Conservation (phyloP, 2,888 invertebrate species). For the Yponomeuta malinellus region DNA sequence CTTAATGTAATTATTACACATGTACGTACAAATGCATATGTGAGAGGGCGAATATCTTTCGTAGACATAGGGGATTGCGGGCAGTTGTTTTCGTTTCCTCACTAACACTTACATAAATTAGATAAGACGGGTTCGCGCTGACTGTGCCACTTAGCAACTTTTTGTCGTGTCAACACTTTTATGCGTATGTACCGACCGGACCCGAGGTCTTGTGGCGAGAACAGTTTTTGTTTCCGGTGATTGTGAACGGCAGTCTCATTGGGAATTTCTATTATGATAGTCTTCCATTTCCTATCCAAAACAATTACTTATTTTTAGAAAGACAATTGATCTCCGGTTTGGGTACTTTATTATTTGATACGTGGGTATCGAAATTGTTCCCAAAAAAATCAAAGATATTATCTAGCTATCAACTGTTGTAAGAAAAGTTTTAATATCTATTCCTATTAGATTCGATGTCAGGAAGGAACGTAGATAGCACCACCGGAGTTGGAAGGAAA, state of each 20-base stretch:
- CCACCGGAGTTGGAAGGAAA: constrained; percentile 68
- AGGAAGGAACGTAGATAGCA: constrained; percentile 72
- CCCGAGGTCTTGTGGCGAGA: neutral
- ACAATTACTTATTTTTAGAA: no score
- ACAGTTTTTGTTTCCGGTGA: neutral
- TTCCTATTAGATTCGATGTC: constrained; percentile 76
- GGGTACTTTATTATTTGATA: no score
- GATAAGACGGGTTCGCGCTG: constrained; percentile 51
- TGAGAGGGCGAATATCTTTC: neutral
- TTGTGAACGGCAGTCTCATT: no score
- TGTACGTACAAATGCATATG: neutral
- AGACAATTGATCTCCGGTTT: no score
- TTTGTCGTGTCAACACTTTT: constrained; percentile 56
- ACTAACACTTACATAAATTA: constrained; percentile 64
- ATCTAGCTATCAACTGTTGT: constrained; percentile 34
- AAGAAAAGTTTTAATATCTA: constrained; percentile 75
- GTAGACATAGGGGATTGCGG: neutral
- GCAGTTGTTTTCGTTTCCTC: constrained; percentile 45
- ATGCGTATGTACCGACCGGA: constrained; percentile 34
- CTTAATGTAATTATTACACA: neutral
- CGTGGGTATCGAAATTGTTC: neutral
- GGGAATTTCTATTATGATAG: no score
- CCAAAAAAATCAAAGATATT: neutral
- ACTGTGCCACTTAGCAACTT: constrained; percentile 56
- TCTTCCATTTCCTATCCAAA: no score